Percentiles rank a stretch among this genome's conserved stretches.
These are phyloP conservation scores for Xanthia icteritia DNA, from an alignment of 2,888 invertebrate genomes.

Conservation along the genomic window DNA sequence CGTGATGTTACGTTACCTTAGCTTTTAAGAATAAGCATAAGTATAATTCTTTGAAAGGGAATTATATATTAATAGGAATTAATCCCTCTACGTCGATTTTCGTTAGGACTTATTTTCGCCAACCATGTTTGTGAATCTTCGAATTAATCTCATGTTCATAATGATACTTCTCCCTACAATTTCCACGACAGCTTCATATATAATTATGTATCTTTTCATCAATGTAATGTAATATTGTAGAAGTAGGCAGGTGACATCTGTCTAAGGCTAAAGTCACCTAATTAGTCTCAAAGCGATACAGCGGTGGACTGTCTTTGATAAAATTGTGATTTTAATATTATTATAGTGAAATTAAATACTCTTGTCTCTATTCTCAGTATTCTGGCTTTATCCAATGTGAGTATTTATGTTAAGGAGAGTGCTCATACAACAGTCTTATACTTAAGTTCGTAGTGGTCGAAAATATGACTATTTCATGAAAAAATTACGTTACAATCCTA, in stretches of 20 bases:
- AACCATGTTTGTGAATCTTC: too few species aligned
- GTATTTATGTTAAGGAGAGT: neutral
- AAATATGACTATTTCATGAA: neutral
- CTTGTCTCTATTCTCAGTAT: neutral
- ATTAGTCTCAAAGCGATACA: slow-evolving; percentile 9
- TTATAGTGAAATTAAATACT: neutral
- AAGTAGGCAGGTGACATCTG: slow-evolving; percentile 18
- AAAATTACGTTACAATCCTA: neutral
- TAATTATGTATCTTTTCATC: neutral
- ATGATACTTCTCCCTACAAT: too few species aligned
- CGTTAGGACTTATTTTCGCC: too few species aligned
- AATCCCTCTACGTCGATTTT: too few species aligned
- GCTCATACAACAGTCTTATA: too few species aligned
- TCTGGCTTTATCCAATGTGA: neutral
- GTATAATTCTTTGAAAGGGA: too few species aligned
- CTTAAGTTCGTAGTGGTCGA: too few species aligned
- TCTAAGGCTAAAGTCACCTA: slow-evolving; percentile 30
- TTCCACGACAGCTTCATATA: too few species aligned
- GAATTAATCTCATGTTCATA: too few species aligned
- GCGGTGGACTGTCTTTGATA: neutral
- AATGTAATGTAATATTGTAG: neutral
- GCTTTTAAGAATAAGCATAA: too few species aligned
- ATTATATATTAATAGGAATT: too few species aligned
- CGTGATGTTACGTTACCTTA: too few species aligned
- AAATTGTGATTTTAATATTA: neutral